Conservation (phyloP, 2,797 vertebrate species). For the Ctenochaetus hawaiiensis region DNA sequence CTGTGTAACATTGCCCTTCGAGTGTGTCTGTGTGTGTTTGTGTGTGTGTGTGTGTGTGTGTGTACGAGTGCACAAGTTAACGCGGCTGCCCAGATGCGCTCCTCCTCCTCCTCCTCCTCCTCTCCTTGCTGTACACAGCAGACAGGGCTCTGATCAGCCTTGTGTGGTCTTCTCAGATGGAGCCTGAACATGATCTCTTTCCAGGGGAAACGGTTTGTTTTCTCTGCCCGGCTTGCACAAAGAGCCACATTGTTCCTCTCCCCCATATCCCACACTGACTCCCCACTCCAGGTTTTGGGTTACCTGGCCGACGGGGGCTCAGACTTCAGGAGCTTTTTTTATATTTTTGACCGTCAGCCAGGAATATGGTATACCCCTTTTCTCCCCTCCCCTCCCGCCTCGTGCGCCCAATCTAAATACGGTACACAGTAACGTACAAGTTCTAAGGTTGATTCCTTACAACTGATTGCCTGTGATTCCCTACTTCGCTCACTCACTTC, state of each 20-base stretch:
- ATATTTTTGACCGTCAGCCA: constrained; percentile 77
- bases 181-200: constrained; percentile 85
- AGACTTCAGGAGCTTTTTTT: constrained; percentile 78
- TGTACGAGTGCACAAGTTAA: constrained; percentile 33
- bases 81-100: constrained; percentile 69
- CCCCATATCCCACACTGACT: constrained; percentile 82
- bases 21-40: constrained; percentile 52
- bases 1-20: constrained; percentile 62
- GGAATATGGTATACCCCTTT: constrained; percentile 74
- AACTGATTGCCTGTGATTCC: constrained; percentile 67
- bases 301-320: constrained; percentile 82
- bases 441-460: constrained; percentile 63
- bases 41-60: constrained; percentile 51
- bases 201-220: constrained; percentile 86
- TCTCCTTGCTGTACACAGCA: constrained; percentile 65
- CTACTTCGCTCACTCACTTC: constrained; percentile 40
- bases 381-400: constrained; percentile 42
- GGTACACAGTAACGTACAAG: constrained; percentile 52
- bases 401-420: constrained; percentile 73
- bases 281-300: constrained; percentile 83
- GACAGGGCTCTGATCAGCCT: constrained; percentile 82
- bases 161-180: constrained; percentile 86
- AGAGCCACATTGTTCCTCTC: constrained; percentile 85
- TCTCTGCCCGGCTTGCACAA: constrained; percentile 83
- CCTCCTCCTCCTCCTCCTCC: constrained; percentile 48